Conservation (phyloP, 1,140 invertebrate genomes). For the Solenopsis invicta region DNA sequence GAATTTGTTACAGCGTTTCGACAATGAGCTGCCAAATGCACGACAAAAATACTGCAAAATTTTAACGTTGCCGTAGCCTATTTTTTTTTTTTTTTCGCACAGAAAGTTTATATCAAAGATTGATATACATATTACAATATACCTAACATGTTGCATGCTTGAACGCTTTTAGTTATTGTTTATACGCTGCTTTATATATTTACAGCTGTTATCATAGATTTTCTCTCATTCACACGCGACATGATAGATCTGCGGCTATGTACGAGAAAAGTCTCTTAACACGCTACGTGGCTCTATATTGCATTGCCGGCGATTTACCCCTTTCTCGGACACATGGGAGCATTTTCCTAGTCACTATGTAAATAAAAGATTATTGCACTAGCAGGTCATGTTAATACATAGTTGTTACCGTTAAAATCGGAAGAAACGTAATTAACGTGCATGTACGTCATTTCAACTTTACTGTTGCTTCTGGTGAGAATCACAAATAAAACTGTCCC, state of each 20-base stretch:
- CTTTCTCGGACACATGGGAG: background rate
- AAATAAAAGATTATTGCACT: constrained; percentile 40
- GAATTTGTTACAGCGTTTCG: constrained; percentile 22
- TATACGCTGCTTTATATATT: constrained; percentile 6
- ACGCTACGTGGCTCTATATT: constrained; percentile 26
- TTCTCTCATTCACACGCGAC: constrained; percentile 17
- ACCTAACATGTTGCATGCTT: background rate
- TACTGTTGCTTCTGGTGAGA: background rate
- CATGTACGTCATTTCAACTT: background rate
- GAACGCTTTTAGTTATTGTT: constrained; percentile 2
- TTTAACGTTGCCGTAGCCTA: background rate
- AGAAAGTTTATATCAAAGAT: constrained; percentile 19
- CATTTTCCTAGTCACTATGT: constrained; percentile 20
- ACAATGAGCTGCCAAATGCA: background rate
- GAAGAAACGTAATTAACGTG: background rate
- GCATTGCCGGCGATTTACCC: background rate
- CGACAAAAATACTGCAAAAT: constrained; percentile 9
- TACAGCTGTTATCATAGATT: background rate
- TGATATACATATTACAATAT: constrained; percentile 2
- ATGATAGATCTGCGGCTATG: background rate
- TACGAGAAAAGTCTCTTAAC: background rate
- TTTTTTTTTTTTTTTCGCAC: constrained; percentile 16
- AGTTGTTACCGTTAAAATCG: background rate
- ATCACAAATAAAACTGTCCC: background rate
- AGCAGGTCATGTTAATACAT: background rate